These are phyloP conservation scores for Pteria penguin DNA, from an alignment of 2,888 invertebrate genomes.

Conservation along the genomic window DNA sequence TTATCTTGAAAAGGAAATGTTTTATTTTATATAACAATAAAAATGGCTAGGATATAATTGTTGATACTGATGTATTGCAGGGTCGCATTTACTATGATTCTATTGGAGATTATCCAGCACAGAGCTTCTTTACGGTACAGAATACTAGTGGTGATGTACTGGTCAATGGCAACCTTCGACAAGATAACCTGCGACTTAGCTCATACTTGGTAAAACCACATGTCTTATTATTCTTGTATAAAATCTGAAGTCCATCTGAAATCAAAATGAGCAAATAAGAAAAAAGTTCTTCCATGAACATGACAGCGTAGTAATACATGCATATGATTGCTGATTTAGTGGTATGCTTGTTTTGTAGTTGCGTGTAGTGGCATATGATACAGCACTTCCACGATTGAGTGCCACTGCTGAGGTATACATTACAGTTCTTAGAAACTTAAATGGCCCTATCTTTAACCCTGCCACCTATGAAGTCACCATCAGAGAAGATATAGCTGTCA, in stretches of 20 bases:
- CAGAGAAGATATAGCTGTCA: conserved; percentile 59
- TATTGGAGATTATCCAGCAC: conserved; percentile 61
- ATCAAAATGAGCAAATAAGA: too few species aligned
- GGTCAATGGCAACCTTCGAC: conserved; percentile 60
- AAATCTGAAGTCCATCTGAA: too few species aligned
- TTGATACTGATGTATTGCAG: too few species aligned
- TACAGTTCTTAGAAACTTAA: conserved; percentile 68
- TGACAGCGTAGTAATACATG: too few species aligned
- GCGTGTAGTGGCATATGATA: conserved; percentile 69
- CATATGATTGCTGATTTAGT: too few species aligned
- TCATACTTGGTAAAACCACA: conserved; percentile 71
- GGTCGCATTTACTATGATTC: conserved; percentile 63
- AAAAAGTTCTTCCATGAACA: too few species aligned
- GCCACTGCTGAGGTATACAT: conserved; percentile 67
- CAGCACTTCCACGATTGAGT: conserved; percentile 56
- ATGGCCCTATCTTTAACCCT: conserved; percentile 71
- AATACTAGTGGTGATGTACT: conserved; percentile 61
- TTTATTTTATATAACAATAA: too few species aligned
- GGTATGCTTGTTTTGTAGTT: conserved; percentile 61
- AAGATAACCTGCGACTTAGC: conserved; percentile 58
- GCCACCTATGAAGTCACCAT: conserved; percentile 65
- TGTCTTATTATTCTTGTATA: too few species aligned
- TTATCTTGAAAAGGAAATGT: too few species aligned
- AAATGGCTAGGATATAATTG: too few species aligned
- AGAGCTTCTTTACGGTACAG: conserved; percentile 71